Evolutionary conservation across 2,113 vertebrate genomes (phyloP).

Genomic region (Hyaena hyaena): DNA sequence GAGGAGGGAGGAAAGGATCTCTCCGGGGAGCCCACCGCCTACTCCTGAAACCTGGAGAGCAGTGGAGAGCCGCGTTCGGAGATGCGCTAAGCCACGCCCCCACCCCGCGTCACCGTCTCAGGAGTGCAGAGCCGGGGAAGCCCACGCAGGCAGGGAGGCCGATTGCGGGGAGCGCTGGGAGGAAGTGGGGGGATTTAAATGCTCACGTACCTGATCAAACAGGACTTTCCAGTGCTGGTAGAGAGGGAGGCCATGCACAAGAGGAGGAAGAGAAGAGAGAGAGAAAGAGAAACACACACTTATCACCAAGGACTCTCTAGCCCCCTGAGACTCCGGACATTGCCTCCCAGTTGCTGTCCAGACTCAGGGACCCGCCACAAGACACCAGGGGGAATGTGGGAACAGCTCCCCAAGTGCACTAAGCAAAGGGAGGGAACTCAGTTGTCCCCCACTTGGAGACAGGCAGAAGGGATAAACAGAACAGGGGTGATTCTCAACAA

Average conservation of each 20-base stretch:
- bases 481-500: not conserved
- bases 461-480: not conserved
- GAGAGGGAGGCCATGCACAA: slow-evolving; percentile 73
- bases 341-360: slow-evolving; percentile 54
- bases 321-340: slow-evolving; percentile 33
- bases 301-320: slow-evolving; percentile 62
- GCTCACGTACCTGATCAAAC: slow-evolving; percentile 83
- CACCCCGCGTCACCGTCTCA: slow-evolving; percentile 20
- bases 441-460: not conserved
- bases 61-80: not conserved
- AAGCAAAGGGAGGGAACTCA: not conserved
- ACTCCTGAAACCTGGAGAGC: slow-evolving; percentile 28
- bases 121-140: slow-evolving; percentile 69
- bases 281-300: slow-evolving; percentile 70
- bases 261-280: slow-evolving; percentile 67
- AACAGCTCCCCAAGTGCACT: not conserved
- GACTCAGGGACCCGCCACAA: not conserved
- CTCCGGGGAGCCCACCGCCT: not conserved
- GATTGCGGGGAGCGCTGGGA: slow-evolving; percentile 44
- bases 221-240: slow-evolving; percentile 83
- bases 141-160: slow-evolving; percentile 75
- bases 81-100: slow-evolving; percentile 72
- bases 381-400: not conserved
- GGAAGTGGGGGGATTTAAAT: slow-evolving; percentile 55
- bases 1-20: not conserved